These are phyloP conservation scores for Catostomus latipinnis DNA, from an alignment of 2,797 vertebrate species.

Conservation along the genomic window DNA sequence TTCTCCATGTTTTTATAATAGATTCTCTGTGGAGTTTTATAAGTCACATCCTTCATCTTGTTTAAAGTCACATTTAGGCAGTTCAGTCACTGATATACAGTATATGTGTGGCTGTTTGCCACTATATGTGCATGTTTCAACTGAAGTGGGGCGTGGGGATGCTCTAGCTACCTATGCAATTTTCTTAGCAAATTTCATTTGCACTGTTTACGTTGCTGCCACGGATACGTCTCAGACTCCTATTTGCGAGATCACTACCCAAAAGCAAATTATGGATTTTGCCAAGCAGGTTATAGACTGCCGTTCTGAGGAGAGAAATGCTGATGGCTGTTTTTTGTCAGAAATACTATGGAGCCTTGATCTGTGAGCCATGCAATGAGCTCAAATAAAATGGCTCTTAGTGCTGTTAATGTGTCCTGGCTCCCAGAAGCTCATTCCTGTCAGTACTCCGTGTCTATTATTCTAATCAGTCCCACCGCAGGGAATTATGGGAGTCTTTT, in stretches of 20 bases:
- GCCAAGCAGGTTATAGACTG: constrained; percentile 40
- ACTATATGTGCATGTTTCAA: constrained; percentile 49
- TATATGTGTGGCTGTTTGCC: constrained; percentile 50
- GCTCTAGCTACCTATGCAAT: constrained; percentile 36
- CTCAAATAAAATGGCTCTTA: constrained; percentile 33
- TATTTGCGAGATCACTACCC: constrained; percentile 14
- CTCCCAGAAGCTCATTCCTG: constrained; percentile 42
- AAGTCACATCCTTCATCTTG: constrained; percentile 73
- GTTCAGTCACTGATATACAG: constrained; percentile 38
- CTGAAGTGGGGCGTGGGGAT: constrained; percentile 38
- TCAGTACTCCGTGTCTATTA: constrained; percentile 18
- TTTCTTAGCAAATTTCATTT: constrained; percentile 54
- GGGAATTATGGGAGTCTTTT: constrained; percentile 47
- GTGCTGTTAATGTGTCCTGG: constrained; percentile 45
- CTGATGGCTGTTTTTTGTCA: constrained; percentile 42
- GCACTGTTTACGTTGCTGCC: constrained; percentile 49
- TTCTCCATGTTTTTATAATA: constrained; percentile 60
- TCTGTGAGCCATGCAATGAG: constrained; percentile 51
- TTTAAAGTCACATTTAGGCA: constrained; percentile 70
- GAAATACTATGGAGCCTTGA: constrained; percentile 42
- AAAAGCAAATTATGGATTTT: constrained; percentile 46
- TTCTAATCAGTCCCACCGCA: constrained; percentile 45
- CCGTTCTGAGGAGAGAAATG: constrained; percentile 29
- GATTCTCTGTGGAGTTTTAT: constrained; percentile 68
- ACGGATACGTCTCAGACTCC: constrained; percentile 3